These are phyloP conservation scores for Rhyacichthys aspro DNA, from an alignment of 2,797 vertebrate genomes.

Conservation along the genomic window DNA sequence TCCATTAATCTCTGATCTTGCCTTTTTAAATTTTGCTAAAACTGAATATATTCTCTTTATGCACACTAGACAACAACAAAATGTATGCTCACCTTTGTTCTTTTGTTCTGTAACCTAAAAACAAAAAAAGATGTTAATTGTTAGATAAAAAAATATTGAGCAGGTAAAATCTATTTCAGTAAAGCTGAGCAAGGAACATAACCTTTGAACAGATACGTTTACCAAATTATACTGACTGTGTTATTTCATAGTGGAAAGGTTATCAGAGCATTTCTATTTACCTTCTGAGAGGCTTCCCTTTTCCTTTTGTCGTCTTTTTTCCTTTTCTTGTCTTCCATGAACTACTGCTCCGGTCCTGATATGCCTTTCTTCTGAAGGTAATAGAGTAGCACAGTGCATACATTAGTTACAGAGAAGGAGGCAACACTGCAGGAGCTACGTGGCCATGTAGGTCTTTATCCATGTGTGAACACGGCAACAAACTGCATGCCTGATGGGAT, in stretches of 20 bases:
- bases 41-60: no score
- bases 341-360: constrained; percentile 99
- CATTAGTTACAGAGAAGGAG: background rate
- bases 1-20: no score
- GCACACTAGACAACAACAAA: no score
- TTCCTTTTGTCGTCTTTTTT: constrained; percentile 99
- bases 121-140: constrained; percentile 39
- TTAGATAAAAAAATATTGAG: background rate
- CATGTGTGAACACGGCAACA: constrained; percentile 17
- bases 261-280: constrained; percentile 53
- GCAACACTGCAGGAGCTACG: background rate
- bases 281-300: constrained; percentile 99
- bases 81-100: constrained; percentile 93
- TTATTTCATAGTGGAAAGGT: background rate
- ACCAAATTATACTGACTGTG: background rate
- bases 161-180: no score
- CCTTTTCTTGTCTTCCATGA: constrained; percentile 99
- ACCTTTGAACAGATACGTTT: no score
- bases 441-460: constrained; percentile 16
- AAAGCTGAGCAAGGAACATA: no score
- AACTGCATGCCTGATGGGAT: constrained; percentile 26
- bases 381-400: background rate
- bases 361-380: constrained; percentile 83
- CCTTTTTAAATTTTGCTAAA: no score
- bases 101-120: constrained; percentile 97